Base-by-base conservation (phyloP, 2,888 invertebrate species). In the Stegophylla sp. region DNA sequence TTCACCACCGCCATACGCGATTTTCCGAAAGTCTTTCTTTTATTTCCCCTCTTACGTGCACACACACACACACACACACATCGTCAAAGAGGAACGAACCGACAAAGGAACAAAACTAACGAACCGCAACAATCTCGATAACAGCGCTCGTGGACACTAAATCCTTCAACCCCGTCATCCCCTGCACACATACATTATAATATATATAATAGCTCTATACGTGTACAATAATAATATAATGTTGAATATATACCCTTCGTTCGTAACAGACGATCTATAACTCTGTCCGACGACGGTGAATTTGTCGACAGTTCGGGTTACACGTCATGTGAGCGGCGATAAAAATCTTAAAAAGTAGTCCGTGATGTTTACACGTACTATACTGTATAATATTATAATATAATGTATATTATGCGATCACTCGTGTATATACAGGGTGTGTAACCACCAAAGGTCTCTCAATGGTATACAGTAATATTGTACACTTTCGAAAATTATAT, bases 111-210 rank as follows among this genome's bases (percentile, higher is more conserved):
- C 77, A 45, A 77, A 69, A 56, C 77, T 69, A 77, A 77, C 77
- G 77, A 77, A 77, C 77, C 77, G 77, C 67, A 45, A 69, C 77
- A 69, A 77, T 77, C 77, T 67, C 77, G 77, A 77, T 77, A 77
- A 77, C 77, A 43, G 67, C 56, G 51, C 64, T 20, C 48, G 59
- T n/a, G 64, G 66, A 76, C 76, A 67, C 45, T 77, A 77, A 77
- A 77, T 77, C 59, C 76, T 67, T 41, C 34, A n/a, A 15, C 5
- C 20, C 10, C 20, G 20, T 3, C 43, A 3, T 41, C 71, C 43
- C 15, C 51, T n/a, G n/a, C n/a, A n/a, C 26, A 23, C 10, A 4
- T 59, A 1, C 15, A 48, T 15, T 67, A 45, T 67, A 9, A 43
- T 71, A 34, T 53, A 45, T 45, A 20, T 59, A 59, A 73, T 59